Base-by-base conservation (phyloP, 2,888 invertebrate genomes). In the Cantharis rustica region DNA sequence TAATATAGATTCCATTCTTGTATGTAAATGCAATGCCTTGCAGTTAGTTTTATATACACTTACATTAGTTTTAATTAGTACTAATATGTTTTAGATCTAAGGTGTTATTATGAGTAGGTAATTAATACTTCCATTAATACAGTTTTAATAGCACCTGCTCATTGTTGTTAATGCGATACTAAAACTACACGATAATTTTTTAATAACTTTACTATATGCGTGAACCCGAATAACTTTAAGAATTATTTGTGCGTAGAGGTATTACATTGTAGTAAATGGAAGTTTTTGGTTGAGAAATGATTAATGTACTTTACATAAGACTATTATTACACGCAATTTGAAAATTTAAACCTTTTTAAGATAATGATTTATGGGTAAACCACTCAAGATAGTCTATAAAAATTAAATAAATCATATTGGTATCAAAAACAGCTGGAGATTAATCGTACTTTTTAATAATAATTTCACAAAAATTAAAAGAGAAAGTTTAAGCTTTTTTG, bases 271-370 rank as follows among this genome's bases (percentile, higher is more conserved):
- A 20, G 23, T 66, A 23, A 20, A 23, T 27, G 62, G 64, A 31
- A 20, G 17, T 20, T n/a, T 70, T 16, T 63, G 73, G 61, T 73
- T 73, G 69, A 61, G 63, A 17, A 73, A 74, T 74, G 74, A 74
- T 74, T 74, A 69, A 74, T 75, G 68, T 71, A 61, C 66, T 70
- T 75, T 71, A 70, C 68, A 75, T 75, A 75, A 71, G 75, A 61
- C 70, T 75, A 66, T 75, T 71, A 75, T 75, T 75, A 75, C 61
- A 75, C 47, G 26, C 75, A 68, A 70, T 75, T 75, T 61, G 61
- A 75, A 71, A 75, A 68, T 75, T 71, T 71, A 62, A 75, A 75
- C 75, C 70, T 71, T 71, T 74, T 74, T 61, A 61, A 26, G 66
- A 15, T 62, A 66, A 75, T 75, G 71, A 75, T 75, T 75, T 75